These are phyloP conservation scores for Drosophila carrolli DNA, from an alignment of 1,140 invertebrate genomes.

Conservation along the genomic window DNA sequence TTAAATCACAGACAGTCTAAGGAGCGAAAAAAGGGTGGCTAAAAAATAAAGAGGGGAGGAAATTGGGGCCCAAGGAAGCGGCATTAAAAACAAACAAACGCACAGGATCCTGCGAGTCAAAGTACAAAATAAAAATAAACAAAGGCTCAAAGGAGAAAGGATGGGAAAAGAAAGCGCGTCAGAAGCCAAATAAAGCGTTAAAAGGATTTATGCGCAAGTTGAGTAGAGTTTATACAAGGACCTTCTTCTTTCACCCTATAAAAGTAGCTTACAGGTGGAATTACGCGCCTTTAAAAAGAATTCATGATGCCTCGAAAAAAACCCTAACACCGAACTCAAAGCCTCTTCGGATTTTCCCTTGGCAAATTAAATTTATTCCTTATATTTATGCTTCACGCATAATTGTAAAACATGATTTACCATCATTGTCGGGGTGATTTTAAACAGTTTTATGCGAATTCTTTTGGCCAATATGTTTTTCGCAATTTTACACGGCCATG, in stretches of 20 bases:
- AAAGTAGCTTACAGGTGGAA: slow-evolving; percentile 44
- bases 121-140: slow-evolving; percentile 44
- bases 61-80: slow-evolving; percentile 4
- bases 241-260: not conserved
- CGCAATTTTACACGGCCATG: slow-evolving; percentile 13
- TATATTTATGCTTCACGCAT: slow-evolving; percentile 52
- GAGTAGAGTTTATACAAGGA: slow-evolving; percentile 24
- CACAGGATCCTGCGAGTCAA: slow-evolving; percentile 27
- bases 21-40: slow-evolving; percentile 12
- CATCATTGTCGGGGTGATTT: slow-evolving; percentile 33
- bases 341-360: not conserved
- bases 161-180: slow-evolving; percentile 30
- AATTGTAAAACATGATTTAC: slow-evolving; percentile 77
- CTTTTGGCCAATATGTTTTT: slow-evolving; percentile 64
- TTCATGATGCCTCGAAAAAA: not conserved
- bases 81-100: slow-evolving; percentile 51
- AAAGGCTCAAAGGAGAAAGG: slow-evolving; percentile 22
- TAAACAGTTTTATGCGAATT: slow-evolving; percentile 53
- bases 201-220: slow-evolving; percentile 70
- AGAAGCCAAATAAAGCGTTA: slow-evolving; percentile 79
- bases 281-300: slow-evolving; percentile 3
- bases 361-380: slow-evolving; percentile 62
- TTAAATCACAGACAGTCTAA: slow-evolving; percentile 74
- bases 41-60: not conserved
- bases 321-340: slow-evolving; percentile 8